These are phyloP conservation scores for Enteromius mattozi DNA, from an alignment of 2,797 vertebrate genomes.

Conservation along the genomic window DNA sequence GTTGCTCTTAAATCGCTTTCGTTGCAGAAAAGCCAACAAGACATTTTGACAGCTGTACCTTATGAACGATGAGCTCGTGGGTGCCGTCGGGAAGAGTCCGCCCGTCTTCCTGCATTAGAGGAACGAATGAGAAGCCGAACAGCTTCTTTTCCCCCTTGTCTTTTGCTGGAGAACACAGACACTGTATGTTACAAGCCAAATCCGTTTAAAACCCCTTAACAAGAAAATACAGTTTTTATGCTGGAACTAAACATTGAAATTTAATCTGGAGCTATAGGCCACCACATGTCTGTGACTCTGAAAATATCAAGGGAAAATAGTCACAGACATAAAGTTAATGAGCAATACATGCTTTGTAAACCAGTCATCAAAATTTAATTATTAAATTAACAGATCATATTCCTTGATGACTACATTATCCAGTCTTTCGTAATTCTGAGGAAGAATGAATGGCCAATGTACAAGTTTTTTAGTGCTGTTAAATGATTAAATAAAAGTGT, in stretches of 20 bases:
- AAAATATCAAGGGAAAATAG: background rate
- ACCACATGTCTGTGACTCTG: background rate
- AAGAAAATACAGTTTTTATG: background rate
- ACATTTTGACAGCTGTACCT: slow-evolving; percentile 78
- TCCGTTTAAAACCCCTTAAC: background rate
- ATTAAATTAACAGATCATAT: too few relatives aligned
- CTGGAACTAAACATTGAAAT: background rate
- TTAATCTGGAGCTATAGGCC: background rate
- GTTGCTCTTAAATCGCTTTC: background rate
- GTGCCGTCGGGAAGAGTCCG: slow-evolving; percentile 95
- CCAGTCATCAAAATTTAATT: too few relatives aligned
- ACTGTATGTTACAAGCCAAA: background rate
- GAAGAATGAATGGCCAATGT: too few relatives aligned
- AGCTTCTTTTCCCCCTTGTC: slow-evolving; percentile 99
- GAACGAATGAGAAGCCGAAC: slow-evolving; percentile 97
- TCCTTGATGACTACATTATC: too few relatives aligned
- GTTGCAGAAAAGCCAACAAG: background rate
- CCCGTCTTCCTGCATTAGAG: slow-evolving; percentile 98
- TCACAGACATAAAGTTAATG: too few relatives aligned
- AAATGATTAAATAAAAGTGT: too few relatives aligned
- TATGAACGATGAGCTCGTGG: slow-evolving; percentile 96
- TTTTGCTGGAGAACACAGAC: slow-evolving; percentile 82
- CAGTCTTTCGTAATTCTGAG: too few relatives aligned
- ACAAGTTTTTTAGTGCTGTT: too few relatives aligned
- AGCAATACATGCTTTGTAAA: too few relatives aligned